Evolutionary conservation across 2,797 vertebrate genomes (phyloP).

Genomic region (Bufotes viridis): DNA sequence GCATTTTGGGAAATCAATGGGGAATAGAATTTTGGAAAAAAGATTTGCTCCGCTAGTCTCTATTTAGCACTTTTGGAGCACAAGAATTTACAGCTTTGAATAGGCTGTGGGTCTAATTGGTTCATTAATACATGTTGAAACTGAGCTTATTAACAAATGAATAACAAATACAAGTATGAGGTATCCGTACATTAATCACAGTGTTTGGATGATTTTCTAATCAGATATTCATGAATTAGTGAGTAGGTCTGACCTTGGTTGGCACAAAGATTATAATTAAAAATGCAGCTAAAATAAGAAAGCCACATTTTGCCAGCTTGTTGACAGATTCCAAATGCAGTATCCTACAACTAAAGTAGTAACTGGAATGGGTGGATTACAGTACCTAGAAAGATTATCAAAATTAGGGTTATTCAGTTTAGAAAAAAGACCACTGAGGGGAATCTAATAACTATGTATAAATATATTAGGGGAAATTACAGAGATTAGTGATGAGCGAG

Average conservation of each 20-base stretch:
- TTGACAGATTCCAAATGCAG: not conserved
- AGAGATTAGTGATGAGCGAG: no score
- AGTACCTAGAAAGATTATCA: no score
- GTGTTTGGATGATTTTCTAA: not conserved
- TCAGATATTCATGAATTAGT: not conserved
- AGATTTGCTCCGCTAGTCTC: not conserved
- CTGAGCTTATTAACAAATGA: constrained; percentile 4
- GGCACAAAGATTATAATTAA: not conserved
- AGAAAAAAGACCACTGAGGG: no score
- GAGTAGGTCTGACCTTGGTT: not conserved
- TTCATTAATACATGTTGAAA: not conserved
- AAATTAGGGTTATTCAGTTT: no score
- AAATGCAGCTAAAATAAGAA: not conserved
- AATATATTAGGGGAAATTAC: no score
- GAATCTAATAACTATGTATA: no score
- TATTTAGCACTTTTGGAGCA: not conserved
- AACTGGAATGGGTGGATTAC: no score
- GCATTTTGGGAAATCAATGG: not conserved
- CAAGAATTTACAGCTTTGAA: not conserved
- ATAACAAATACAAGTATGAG: not conserved
- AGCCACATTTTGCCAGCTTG: not conserved
- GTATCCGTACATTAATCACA: not conserved
- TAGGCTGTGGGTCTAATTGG: not conserved
- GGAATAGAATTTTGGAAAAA: no score
- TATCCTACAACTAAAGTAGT: not conserved